Percentiles rank a stretch among this genome's conserved stretches.
phyloP scores from a whole-genome alignment of 1,140 invertebrate genomes.

The Hesperophylax magnus region DNA sequence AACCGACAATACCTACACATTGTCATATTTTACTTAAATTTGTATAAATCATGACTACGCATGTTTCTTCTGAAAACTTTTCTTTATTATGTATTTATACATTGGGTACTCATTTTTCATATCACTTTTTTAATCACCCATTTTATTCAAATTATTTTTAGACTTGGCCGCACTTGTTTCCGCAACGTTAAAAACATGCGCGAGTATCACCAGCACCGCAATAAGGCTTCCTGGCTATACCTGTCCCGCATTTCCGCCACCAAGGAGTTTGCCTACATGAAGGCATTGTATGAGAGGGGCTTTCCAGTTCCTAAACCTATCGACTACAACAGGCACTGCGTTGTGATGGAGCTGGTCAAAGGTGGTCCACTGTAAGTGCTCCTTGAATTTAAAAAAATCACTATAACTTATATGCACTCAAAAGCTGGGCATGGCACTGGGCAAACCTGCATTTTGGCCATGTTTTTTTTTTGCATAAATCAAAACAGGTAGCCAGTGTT shows the following conservation, averaged over 20 bases:
- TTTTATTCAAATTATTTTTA: constrained; percentile 61
- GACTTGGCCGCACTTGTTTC: constrained; percentile 95
- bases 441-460: no score
- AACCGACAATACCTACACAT: no score
- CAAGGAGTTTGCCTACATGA: constrained; percentile 99
- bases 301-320: constrained; percentile 97
- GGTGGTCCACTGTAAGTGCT: constrained; percentile 79
- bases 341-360: constrained; percentile 95
- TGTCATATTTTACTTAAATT: no score
- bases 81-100: no score
- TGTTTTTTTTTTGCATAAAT: no score
- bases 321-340: constrained; percentile 96
- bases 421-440: no score
- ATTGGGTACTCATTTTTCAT: no score
- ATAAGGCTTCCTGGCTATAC: constrained; percentile 95
- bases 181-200: constrained; percentile 97
- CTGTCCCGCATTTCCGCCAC: constrained; percentile 96
- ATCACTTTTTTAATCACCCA: no score
- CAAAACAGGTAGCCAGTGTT: no score
- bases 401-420: no score
- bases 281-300: constrained; percentile 88
- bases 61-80: no score
- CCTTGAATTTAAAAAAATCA: not conserved
- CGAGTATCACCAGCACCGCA: constrained; percentile 95
- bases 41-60: no score